A percentile compares a stretch with the other conserved stretches of the same genome.
Evolutionary conservation across 2,113 vertebrate genomes (phyloP).

Genomic region (Corythornis madagascariensis): DNA sequence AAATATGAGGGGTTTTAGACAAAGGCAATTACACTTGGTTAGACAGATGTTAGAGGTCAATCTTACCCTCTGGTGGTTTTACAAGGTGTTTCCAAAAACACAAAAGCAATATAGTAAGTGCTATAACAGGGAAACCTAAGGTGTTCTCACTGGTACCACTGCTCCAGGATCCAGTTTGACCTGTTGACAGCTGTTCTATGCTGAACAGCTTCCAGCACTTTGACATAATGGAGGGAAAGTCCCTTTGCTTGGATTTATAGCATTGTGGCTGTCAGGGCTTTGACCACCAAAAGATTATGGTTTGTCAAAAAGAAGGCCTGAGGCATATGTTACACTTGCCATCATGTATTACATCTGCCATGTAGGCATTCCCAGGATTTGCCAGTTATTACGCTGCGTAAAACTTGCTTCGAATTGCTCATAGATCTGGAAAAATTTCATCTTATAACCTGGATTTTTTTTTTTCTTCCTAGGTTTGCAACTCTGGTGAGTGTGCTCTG

Average conservation of each 20-base stretch:
- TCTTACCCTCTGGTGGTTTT: background rate
- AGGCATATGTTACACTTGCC: accelerated
- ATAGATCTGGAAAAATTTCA: background rate
- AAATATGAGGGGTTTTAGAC: background rate
- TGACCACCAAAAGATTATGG: background rate
- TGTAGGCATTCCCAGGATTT: background rate
- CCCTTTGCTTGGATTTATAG: background rate
- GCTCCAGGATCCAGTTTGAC: background rate
- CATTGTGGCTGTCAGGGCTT: background rate
- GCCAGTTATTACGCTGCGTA: accelerated
- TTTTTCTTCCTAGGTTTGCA: background rate
- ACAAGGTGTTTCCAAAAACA: background rate
- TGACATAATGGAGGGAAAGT: background rate
- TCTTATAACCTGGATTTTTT: accelerated
- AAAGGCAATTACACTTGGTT: background rate
- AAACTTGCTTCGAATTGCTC: background rate
- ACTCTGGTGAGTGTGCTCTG: background rate
- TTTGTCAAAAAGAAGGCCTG: background rate
- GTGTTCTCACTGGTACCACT: background rate
- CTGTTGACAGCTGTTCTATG: background rate
- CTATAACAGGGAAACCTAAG: background rate
- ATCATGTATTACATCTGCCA: background rate
- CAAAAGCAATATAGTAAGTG: background rate
- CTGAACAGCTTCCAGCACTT: background rate
- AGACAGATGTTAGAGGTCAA: background rate